Base-by-base conservation (phyloP, 2,888 invertebrate species). In the Phalera bucephala region DNA sequence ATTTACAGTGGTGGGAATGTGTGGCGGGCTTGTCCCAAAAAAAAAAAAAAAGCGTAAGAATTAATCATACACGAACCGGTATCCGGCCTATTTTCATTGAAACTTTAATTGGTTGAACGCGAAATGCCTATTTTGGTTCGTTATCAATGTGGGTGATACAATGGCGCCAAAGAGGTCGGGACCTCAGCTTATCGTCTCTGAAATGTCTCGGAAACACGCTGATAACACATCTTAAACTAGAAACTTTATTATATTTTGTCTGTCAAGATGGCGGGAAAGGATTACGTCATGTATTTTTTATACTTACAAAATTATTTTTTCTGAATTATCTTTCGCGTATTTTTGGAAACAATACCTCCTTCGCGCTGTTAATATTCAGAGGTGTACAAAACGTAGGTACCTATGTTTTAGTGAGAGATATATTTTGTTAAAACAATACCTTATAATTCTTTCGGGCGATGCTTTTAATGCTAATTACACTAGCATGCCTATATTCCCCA, bases 161-260 rank as follows among this genome's bases (percentile, higher is more conserved):
- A 40, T 71, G 73, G 73, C 73, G 73, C 73, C 73, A 69, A 36
- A 39, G 33, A 54, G 73, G 73, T 69, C 61, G 20, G 31, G 64
- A 69, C 70, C 73, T 33, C 31, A 21, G 35, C 34, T 30, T 52
- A 56, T 54, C 57, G 44, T 36, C 35, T 33, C 51, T 44, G 41
- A 52, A 64, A 64, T 52, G 59, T 55, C 65, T 58, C 52, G 44
- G 45, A 48, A 46, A 27, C 36, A 29, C 45, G 47, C 21, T 47
- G 64, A 67, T 61, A 60, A 56, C 38, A 51, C 40, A 54, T 50
- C 46, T 40, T 53, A 46, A 62, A 50, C 50, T 57, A 53, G 53
- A 53, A 55, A 47, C 43, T 54, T 51, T 40, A 38, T 41, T 45
- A 41, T 35, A 30, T 32, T 50, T 45, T 56, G 57, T 60, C 49